phyloP scores from a whole-genome alignment of 2,113 vertebrate genomes.

The Mastomys natalensis region DNA sequence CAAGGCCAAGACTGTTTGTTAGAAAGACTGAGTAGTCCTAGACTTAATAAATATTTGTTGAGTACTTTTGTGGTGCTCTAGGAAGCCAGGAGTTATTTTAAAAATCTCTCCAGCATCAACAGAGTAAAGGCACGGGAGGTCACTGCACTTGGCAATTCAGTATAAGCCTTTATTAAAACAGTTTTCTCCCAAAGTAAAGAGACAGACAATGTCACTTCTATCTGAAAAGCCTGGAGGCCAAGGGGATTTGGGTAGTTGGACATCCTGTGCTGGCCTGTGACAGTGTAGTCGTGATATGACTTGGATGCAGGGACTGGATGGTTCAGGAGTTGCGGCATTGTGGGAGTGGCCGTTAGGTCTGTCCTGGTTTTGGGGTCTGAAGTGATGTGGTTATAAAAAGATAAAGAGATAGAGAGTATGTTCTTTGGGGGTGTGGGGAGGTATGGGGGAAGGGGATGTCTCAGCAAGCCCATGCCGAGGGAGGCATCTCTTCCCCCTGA shows the following conservation, averaged over 20 bases:
- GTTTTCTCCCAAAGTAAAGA: conserved; percentile 57
- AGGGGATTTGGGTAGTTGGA: neutral
- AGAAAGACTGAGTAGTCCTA: neutral
- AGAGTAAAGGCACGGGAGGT: conserved; percentile 62
- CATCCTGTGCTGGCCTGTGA: neutral
- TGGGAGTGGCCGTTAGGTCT: neutral
- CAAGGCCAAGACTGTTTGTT: neutral
- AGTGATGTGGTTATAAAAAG: too few species aligned
- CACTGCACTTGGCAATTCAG: conserved; percentile 58
- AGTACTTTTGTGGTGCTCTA: conserved; percentile 44
- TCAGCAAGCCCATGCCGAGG: too few species aligned
- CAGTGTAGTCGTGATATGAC: neutral
- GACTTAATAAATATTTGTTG: conserved; percentile 62
- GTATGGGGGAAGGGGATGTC: too few species aligned
- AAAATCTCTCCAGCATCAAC: conserved; percentile 29
- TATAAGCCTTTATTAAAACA: conserved; percentile 62
- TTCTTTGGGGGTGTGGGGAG: too few species aligned
- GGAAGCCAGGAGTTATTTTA: conserved; percentile 42
- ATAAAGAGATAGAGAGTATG: too few species aligned
- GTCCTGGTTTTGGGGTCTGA: neutral
- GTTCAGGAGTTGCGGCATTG: neutral
- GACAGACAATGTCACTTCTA: conserved; percentile 62
- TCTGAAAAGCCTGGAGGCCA: conserved; percentile 25
- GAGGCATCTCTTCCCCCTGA: too few species aligned
- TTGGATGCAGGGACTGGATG: neutral